Evolutionary conservation across 2,113 vertebrate genomes (phyloP).

Genomic region (Leptocoma aspasia): DNA sequence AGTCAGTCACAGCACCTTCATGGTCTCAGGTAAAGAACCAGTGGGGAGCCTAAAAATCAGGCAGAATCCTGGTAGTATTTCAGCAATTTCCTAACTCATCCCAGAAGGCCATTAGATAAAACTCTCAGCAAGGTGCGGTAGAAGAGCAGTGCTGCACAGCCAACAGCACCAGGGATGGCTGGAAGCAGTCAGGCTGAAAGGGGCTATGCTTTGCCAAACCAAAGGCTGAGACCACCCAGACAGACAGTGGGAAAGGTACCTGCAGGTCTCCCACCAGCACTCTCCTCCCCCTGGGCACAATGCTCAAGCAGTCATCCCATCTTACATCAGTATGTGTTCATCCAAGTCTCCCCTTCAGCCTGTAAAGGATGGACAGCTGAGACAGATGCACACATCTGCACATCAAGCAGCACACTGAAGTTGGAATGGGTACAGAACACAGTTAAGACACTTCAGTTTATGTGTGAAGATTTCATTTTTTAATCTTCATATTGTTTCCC

Average conservation of each 20-base stretch:
- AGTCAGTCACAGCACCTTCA: neutral
- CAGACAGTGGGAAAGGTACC: rapidly evolving
- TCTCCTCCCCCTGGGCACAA: neutral
- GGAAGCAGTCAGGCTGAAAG: neutral
- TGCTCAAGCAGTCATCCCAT: neutral
- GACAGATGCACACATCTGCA: neutral
- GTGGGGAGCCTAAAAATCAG: neutral
- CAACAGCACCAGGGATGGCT: neutral
- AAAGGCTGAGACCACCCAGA: neutral
- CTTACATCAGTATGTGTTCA: neutral
- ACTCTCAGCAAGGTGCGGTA: neutral
- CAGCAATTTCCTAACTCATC: neutral
- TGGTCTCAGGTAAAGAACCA: neutral
- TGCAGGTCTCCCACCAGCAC: neutral
- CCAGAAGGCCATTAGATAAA: neutral
- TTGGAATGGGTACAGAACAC: too few species aligned
- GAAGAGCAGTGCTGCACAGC: neutral
- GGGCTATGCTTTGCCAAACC: neutral
- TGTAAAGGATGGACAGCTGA: neutral
- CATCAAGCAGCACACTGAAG: neutral
- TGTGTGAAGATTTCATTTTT: neutral
- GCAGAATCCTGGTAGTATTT: neutral
- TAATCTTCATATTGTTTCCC: neutral
- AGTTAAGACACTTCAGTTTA: neutral
- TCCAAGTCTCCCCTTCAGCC: neutral